phyloP scores from a whole-genome alignment of 2,113 vertebrate genomes.

The Salvelinus alpinus region DNA sequence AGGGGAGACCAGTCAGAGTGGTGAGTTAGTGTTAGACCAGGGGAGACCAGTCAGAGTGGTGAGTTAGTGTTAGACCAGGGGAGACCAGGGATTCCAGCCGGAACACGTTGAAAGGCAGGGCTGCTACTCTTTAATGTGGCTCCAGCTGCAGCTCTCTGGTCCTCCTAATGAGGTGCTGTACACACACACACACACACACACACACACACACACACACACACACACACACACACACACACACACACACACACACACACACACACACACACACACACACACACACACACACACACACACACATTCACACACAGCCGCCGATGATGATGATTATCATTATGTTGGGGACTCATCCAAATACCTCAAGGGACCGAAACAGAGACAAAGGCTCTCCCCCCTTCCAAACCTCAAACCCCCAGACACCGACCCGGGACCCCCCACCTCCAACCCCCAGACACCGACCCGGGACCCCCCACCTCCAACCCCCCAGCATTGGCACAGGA shows the following conservation, averaged over 20 bases:
- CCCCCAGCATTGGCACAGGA: no score
- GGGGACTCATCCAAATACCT: no score
- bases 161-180: slow-evolving; percentile 65
- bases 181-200: no score
- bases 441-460: not conserved
- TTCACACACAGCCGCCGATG: not conserved
- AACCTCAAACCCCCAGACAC: no score
- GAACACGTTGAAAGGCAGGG: slow-evolving; percentile 73
- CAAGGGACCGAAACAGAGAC: no score
- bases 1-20: no score
- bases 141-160: slow-evolving; percentile 63
- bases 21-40: no score
- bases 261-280: no score
- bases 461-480: not conserved
- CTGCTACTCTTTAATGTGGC: slow-evolving; percentile 68
- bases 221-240: not conserved
- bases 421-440: not conserved
- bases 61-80: no score
- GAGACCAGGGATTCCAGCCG: slow-evolving; percentile 52
- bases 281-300: not conserved
- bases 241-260: not conserved
- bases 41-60: no score
- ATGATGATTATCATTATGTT: no score
- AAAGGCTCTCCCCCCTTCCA: not conserved
- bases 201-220: slow-evolving; percentile 2